These are phyloP conservation scores for Thymallus thymallus DNA, from an alignment of 2,113 vertebrate species.

Conservation along the genomic window DNA sequence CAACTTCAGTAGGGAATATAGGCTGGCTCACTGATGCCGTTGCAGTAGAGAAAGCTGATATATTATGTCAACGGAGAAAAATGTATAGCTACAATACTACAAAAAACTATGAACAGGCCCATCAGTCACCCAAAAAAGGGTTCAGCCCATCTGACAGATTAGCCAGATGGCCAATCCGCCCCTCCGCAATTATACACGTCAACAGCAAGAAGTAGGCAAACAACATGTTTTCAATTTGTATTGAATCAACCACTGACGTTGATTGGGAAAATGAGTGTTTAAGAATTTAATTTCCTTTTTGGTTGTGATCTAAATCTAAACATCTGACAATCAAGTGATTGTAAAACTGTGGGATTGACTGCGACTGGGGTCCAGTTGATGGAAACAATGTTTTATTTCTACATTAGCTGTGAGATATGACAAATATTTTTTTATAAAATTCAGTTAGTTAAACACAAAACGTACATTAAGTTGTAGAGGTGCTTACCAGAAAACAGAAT, in stretches of 20 bases:
- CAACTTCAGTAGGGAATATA: no score
- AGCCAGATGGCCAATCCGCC: no score
- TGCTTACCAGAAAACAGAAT: no score
- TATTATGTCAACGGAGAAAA: no score
- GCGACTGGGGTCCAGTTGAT: neutral
- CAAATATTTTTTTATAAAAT: no score
- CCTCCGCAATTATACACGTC: slow-evolving; percentile 40
- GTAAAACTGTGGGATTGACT: slow-evolving; percentile 14
- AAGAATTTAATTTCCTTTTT: slow-evolving; percentile 62
- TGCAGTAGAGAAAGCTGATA: no score
- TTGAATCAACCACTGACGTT: slow-evolving; percentile 54
- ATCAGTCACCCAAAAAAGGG: no score
- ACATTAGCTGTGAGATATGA: slow-evolving; percentile 14
- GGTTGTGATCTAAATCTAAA: slow-evolving; percentile 55
- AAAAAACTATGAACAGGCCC: no score
- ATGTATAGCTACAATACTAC: no score
- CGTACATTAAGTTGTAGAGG: neutral
- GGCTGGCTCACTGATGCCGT: no score
- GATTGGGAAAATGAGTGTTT: slow-evolving; percentile 53
- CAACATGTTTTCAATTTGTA: slow-evolving; percentile 50
- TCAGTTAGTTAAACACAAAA: neutral
- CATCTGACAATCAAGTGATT: slow-evolving; percentile 17
- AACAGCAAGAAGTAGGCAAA: slow-evolving; percentile 56
- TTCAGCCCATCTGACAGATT: no score
- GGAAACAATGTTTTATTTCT: slow-evolving; percentile 34